phyloP scores from a whole-genome alignment of 1,140 invertebrate species.

The Drosophila tsacasi region DNA sequence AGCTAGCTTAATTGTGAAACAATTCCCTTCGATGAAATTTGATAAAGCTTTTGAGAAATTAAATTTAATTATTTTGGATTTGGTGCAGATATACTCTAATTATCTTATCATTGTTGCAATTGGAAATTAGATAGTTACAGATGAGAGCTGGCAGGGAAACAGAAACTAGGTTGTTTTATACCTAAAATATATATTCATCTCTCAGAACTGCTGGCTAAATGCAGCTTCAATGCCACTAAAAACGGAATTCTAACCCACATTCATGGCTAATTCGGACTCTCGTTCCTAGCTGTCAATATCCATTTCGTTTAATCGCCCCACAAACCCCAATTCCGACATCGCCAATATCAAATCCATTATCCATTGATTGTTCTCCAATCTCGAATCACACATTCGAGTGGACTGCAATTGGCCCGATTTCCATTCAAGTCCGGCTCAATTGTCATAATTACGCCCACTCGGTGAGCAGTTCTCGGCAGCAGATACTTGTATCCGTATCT shows the following conservation, averaged over 20 bases:
- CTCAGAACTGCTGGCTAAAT: no score
- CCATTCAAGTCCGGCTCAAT: constrained; percentile 45
- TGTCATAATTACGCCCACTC: constrained; percentile 73
- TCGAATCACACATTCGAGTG: constrained; percentile 56
- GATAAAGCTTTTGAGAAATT: not conserved
- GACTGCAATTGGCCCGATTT: constrained; percentile 70
- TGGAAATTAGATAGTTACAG: no score
- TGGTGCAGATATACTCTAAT: not conserved
- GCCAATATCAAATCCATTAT: constrained; percentile 73
- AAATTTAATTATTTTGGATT: not conserved
- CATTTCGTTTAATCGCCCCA: constrained; percentile 28
- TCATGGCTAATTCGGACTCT: constrained; percentile 34
- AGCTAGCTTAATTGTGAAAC: not conserved
- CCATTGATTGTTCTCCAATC: constrained; percentile 59
- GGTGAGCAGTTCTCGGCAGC: constrained; percentile 11
- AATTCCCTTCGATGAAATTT: not conserved
- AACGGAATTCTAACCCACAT: not conserved
- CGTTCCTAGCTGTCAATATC: constrained; percentile 48
- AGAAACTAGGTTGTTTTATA: not conserved
- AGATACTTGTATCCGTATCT: constrained; percentile 32
- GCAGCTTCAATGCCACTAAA: constrained; percentile 1
- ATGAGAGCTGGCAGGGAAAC: not conserved
- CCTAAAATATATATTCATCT: not conserved
- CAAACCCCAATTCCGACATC: constrained; percentile 43
- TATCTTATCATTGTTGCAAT: not conserved